phyloP scores from a whole-genome alignment of 2,797 vertebrate species.

The Acridotheres tristis region DNA sequence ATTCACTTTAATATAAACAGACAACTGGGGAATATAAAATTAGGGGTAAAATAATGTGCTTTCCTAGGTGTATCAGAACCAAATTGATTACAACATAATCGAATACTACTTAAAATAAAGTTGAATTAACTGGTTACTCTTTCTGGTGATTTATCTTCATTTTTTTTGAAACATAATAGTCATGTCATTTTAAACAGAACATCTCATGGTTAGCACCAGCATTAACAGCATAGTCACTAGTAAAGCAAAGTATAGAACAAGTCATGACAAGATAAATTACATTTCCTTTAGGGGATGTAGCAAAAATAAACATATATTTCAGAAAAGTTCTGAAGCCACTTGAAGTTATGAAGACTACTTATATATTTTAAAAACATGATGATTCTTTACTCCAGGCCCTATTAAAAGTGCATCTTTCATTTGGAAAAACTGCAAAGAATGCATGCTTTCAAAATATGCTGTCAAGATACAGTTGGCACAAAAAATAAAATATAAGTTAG shows the following conservation, averaged over 20 bases:
- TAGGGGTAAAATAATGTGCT: neutral
- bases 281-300: neutral
- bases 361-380: neutral
- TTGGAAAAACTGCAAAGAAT: neutral
- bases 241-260: neutral
- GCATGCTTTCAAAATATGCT: neutral
- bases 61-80: neutral
- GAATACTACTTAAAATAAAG: neutral
- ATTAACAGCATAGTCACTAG: neutral
- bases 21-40: neutral
- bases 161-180: neutral
- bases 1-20: neutral
- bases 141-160: neutral
- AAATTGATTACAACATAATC: neutral
- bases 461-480: neutral
- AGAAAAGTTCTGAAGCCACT: neutral
- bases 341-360: neutral
- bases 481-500: neutral
- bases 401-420: neutral
- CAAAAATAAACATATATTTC: neutral
- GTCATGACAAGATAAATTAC: neutral
- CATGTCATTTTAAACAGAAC: neutral
- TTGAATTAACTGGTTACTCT: neutral
- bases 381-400: neutral
- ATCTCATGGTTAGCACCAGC: neutral